These are phyloP conservation scores for Eristalis intricaria DNA, from an alignment of 2,888 invertebrate genomes.

Conservation along the genomic window DNA sequence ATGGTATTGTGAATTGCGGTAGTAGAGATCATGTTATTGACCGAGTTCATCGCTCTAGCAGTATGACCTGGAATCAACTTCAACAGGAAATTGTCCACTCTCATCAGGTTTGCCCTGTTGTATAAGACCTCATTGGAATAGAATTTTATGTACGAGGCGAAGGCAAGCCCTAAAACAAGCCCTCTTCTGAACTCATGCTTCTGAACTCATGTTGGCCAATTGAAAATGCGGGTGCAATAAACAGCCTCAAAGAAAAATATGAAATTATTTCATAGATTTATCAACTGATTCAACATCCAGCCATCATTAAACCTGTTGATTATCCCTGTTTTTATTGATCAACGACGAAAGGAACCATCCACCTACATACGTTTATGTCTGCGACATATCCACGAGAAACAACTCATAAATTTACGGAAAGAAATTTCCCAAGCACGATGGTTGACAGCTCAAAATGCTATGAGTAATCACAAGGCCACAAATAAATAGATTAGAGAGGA, in stretches of 20 bases:
- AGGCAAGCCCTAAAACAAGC: too few relatives aligned
- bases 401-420: constrained; percentile 36
- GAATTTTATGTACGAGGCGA: too few relatives aligned
- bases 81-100: too few relatives aligned
- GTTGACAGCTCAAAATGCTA: constrained; percentile 30
- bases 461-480: constrained; percentile 52
- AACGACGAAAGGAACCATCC: neutral
- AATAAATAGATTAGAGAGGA: constrained; percentile 28
- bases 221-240: too few relatives aligned
- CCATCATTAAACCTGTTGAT: neutral
- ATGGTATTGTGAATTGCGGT: too few relatives aligned
- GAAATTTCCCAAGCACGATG: constrained; percentile 32
- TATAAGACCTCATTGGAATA: too few relatives aligned
- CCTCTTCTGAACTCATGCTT: too few relatives aligned
- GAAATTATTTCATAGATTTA: neutral
- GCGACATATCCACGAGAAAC: neutral
- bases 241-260: neutral
- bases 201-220: too few relatives aligned
- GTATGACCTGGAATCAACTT: too few relatives aligned
- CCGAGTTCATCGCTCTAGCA: too few relatives aligned
- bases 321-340: neutral
- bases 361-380: neutral
- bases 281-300: neutral
- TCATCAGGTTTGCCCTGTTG: too few relatives aligned
- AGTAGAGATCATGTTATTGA: too few relatives aligned